Conservation (phyloP, 2,888 invertebrate genomes). For the Andricus quercusramuli region DNA sequence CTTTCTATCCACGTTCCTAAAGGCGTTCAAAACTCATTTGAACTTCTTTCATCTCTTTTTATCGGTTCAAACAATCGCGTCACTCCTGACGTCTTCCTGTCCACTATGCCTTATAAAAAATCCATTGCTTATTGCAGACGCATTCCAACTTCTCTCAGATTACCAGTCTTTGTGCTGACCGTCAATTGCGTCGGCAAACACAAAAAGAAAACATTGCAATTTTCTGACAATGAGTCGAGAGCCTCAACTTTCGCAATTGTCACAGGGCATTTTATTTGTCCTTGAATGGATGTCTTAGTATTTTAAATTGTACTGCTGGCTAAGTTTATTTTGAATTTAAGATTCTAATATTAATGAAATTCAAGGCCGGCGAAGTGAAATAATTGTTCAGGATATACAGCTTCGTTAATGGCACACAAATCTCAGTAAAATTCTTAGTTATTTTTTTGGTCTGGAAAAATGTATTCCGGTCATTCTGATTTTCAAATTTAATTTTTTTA, state of each 20-base stretch:
- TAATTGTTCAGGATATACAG: too few species aligned
- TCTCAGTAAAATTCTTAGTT: not conserved
- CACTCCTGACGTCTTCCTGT: conserved; percentile 1
- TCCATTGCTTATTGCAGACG: conserved; percentile 14
- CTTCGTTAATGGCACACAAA: not conserved
- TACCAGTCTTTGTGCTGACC: conserved; percentile 17
- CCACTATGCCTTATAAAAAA: not conserved
- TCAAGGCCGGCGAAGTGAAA: too few species aligned
- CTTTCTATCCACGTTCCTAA: not conserved
- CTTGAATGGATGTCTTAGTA: not conserved
- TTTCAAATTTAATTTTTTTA: too few species aligned
- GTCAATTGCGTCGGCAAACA: conserved; percentile 26
- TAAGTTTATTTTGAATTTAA: not conserved
- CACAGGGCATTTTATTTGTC: conserved; percentile 7
- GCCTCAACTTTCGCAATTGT: conserved; percentile 1
- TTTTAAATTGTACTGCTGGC: not conserved
- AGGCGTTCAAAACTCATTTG: not conserved
- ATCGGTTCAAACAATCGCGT: conserved; percentile 1
- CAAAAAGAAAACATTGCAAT: conserved; percentile 26
- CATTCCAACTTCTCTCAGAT: conserved; percentile 28
- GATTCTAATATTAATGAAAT: not conserved
- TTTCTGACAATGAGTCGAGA: conserved; percentile 7
- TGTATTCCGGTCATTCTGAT: too few species aligned
- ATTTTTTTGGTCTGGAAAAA: not conserved
- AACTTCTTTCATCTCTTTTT: not conserved